These are phyloP conservation scores for Phthorimaea operculella DNA, from an alignment of 1,140 invertebrate genomes.

Conservation along the genomic window DNA sequence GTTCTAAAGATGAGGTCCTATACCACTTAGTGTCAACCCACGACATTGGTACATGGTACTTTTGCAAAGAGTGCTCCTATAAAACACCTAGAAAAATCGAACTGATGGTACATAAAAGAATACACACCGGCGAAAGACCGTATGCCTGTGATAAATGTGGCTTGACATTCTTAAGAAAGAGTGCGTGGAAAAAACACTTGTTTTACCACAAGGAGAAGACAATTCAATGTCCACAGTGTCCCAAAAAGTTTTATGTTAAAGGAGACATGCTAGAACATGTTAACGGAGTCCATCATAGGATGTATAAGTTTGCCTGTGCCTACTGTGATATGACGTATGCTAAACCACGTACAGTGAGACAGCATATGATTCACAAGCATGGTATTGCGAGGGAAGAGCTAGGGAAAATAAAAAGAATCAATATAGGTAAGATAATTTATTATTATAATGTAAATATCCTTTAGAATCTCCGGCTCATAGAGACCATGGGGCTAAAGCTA, in stretches of 20 bases:
- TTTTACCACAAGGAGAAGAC: conserved; percentile 45
- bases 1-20: conserved; percentile 27
- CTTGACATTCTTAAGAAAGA: conserved; percentile 43
- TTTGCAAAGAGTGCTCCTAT: conserved; percentile 43
- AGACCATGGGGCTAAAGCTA: too few species aligned
- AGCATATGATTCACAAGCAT: conserved; percentile 45
- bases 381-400: conserved; percentile 49
- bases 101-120: conserved; percentile 43
- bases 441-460: too few species aligned
- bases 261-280: conserved; percentile 41
- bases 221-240: conserved; percentile 44
- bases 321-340: conserved; percentile 46
- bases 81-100: conserved; percentile 41
- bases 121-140: conserved; percentile 52
- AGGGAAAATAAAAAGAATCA: conserved; percentile 43
- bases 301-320: conserved; percentile 45
- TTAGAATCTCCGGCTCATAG: too few species aligned
- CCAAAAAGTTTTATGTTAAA: conserved; percentile 37
- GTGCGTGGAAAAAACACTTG: conserved; percentile 48
- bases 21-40: conserved; percentile 38
- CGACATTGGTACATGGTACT: conserved; percentile 33
- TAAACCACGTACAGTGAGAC: conserved; percentile 37
- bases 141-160: conserved; percentile 56
- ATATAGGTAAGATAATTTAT: conserved; percentile 24
- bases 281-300: conserved; percentile 46